These are phyloP conservation scores for Bembecia ichneumoniformis DNA, from an alignment of 2,888 invertebrate species.

Conservation along the genomic window DNA sequence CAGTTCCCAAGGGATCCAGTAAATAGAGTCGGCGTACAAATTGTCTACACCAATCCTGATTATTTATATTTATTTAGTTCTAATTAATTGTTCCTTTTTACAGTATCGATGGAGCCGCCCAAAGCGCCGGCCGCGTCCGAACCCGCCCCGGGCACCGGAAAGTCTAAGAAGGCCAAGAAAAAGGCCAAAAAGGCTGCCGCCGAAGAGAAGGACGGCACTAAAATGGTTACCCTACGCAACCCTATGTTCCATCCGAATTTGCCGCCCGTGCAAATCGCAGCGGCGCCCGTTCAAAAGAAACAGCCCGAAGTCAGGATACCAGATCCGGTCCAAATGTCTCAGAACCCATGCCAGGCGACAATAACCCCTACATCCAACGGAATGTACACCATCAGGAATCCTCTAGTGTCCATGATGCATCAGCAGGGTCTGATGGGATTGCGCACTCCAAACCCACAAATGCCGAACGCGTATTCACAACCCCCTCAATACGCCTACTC, in stretches of 20 bases:
- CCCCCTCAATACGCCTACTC: slow-evolving; percentile 42
- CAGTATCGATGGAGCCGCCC: slow-evolving; percentile 38
- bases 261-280: slow-evolving; percentile 43
- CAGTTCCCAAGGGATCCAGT: no score
- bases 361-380: slow-evolving; percentile 73
- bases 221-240: slow-evolving; percentile 84
- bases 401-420: slow-evolving; percentile 72
- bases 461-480: slow-evolving; percentile 27
- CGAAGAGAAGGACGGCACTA: slow-evolving; percentile 54
- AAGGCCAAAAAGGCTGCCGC: slow-evolving; percentile 58
- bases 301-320: slow-evolving; percentile 50
- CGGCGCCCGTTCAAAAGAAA: slow-evolving; percentile 34
- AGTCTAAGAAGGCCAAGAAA: slow-evolving; percentile 66
- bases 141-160: slow-evolving; percentile 25
- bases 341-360: slow-evolving; percentile 59
- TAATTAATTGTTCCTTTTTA: background rate
- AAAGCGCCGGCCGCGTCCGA: slow-evolving; percentile 41
- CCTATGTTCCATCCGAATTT: slow-evolving; percentile 80
- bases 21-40: no score
- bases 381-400: slow-evolving; percentile 89
- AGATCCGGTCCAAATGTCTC: slow-evolving; percentile 63
- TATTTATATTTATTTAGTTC: no score
- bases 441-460: slow-evolving; percentile 26
- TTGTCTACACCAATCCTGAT: no score
- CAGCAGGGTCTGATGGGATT: slow-evolving; percentile 51